Base-by-base conservation (phyloP, 2,888 invertebrate genomes). In the Hirtodrosophila histrioides region DNA sequence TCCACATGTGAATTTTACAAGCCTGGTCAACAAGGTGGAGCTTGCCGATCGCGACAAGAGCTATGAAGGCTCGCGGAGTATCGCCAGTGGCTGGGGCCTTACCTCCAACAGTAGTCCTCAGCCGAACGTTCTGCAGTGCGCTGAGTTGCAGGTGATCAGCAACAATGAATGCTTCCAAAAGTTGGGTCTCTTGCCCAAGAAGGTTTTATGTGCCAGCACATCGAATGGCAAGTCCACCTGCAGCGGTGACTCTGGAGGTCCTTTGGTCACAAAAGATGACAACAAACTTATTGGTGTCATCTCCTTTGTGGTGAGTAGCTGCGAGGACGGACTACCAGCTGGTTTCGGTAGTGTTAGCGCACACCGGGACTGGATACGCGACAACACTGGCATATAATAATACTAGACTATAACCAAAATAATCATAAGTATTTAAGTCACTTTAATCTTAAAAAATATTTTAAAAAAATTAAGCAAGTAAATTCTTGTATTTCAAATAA, bases 111-210 rank as follows among this genome's bases (percentile, higher is more conserved):
- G 39, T 3, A 33, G 58, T 8, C 31, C 90, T 33, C 77, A 91
- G 4, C 90, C 92, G 50, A 84, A 89, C 7, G 24, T 67, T 50
- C 48, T 86, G 3, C 60, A 64, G 35, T 66, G 39, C 41, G 69
- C 44, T n/a, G 24, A 80, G 70, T 44, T 91, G 86, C 33, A 69
- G 4, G 31, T 31, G 3, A 31, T 88, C 87, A n/a, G 76, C 66
- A 64, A 86, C 81, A 35, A 78, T 85, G 24, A 90, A 89, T 84
- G 88, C 77, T 88, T 89, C 4, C 0, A 40, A 2, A 27, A 1
- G 7, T 46, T 31, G 23, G 27, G 27, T 27, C 0, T 5, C 27
- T 27, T 27, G 27, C 55, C 17, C n/a, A 39, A 40, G 11, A 23
- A 36, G 10, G 36, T 75, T 24, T 31, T 75, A n/a, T 77, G 77